Conservation (phyloP, 1,140 invertebrate species). For the Diachasma alloeum region DNA sequence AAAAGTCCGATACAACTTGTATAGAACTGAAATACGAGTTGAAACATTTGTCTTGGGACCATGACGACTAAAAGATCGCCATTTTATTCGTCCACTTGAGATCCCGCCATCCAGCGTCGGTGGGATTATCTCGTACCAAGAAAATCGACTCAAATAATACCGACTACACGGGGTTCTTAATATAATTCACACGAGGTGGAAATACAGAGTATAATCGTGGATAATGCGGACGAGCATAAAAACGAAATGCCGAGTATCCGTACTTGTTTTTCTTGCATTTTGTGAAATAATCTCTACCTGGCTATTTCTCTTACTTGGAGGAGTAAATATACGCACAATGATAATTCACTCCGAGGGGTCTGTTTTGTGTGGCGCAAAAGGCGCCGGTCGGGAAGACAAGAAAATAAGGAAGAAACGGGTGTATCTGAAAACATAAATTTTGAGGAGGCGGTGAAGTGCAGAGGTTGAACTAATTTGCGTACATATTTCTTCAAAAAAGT, state of each 20-base stretch:
- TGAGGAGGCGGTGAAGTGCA: neutral
- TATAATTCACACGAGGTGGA: neutral
- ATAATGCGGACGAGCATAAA: neutral
- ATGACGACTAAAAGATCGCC: neutral
- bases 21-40: neutral
- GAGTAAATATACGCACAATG: neutral
- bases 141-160: neutral
- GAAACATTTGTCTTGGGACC: neutral
- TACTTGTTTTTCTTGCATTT: neutral
- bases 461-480: neutral
- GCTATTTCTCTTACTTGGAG: neutral
- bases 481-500: neutral
- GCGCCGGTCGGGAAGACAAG: neutral
- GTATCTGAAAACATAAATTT: neutral
- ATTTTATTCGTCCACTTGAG: neutral
- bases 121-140: neutral
- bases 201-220: neutral
- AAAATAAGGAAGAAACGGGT: neutral
- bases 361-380: neutral
- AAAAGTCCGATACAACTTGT: neutral
- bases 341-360: neutral
- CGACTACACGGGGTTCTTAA: neutral
- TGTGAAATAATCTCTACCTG: neutral
- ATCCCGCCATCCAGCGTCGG: neutral
- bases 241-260: neutral